A percentile compares a stretch with the other conserved stretches of the same genome.
Evolutionary conservation across 2,113 vertebrate species (phyloP).

Genomic region (Pygoscelis antarcticus): DNA sequence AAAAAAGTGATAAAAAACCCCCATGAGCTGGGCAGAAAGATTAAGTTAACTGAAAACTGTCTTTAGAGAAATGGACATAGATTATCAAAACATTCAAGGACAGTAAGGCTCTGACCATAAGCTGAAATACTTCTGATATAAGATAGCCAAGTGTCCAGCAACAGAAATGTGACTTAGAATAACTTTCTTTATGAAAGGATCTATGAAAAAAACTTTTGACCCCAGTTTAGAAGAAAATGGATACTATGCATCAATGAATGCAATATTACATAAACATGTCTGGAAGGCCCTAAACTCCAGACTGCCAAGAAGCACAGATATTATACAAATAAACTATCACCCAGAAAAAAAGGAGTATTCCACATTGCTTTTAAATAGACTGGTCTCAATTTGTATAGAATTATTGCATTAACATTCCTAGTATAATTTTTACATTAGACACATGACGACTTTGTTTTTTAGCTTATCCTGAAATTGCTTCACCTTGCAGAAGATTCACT

Average conservation of each 20-base stretch:
- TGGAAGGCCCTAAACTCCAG: not conserved
- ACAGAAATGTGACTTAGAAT: not conserved
- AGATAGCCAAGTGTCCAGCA: not conserved
- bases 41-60: slow-evolving; percentile 8
- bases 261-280: not conserved
- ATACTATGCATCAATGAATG: not conserved
- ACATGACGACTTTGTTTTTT: not conserved
- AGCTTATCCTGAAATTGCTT: not conserved
- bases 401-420: not conserved
- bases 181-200: not conserved
- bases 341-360: not conserved
- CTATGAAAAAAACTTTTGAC: not conserved
- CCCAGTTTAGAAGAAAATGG: not conserved
- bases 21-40: not conserved
- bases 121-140: not conserved
- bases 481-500: not conserved
- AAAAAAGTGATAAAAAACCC: not conserved
- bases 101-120: not conserved
- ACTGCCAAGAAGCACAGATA: not conserved
- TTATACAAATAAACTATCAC: not conserved
- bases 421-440: not conserved
- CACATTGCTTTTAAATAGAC: not conserved
- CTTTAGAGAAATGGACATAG: slow-evolving; percentile 4
- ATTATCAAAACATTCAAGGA: slow-evolving; percentile 4
- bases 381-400: not conserved